These are phyloP conservation scores for Dynastes hyllus DNA, from an alignment of 2,888 invertebrate species.

Conservation along the genomic window DNA sequence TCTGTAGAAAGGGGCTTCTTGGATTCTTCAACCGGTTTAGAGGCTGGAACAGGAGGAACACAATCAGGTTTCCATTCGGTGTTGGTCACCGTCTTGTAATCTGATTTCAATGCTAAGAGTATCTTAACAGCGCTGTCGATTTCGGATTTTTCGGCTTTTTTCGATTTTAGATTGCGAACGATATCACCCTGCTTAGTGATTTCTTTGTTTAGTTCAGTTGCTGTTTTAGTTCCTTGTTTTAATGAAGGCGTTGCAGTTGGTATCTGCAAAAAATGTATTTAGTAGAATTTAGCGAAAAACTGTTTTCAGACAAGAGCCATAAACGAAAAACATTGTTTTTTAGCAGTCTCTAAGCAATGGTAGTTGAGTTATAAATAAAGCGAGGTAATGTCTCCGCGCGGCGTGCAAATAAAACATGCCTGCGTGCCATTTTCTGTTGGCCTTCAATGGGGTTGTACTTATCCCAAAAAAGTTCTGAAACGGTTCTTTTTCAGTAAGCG, in stretches of 20 bases:
- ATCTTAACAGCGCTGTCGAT: constrained; percentile 75
- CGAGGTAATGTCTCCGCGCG: too few species aligned
- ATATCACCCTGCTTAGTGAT: constrained; percentile 73
- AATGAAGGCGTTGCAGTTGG: neutral
- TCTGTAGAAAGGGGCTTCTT: neutral
- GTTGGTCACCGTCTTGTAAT: constrained; percentile 75
- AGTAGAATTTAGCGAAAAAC: too few species aligned
- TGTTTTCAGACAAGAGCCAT: too few species aligned
- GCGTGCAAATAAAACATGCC: too few species aligned
- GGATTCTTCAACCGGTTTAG: constrained; percentile 10
- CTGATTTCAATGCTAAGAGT: constrained; percentile 74
- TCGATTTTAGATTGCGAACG: constrained; percentile 73
- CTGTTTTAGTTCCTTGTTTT: neutral
- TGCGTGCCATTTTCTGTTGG: too few species aligned
- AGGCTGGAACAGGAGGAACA: constrained; percentile 13
- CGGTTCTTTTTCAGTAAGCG: too few species aligned
- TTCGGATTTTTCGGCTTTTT: constrained; percentile 73
- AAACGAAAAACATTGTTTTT: too few species aligned
- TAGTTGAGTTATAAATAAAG: too few species aligned
- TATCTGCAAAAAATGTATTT: neutral
- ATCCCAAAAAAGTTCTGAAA: too few species aligned
- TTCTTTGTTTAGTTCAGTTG: constrained; percentile 51
- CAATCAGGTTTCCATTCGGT: constrained; percentile 75
- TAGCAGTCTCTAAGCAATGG: too few species aligned
- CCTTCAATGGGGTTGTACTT: too few species aligned